These are phyloP conservation scores for Ptychoptera albimana DNA, from an alignment of 2,888 invertebrate genomes.

Conservation along the genomic window DNA sequence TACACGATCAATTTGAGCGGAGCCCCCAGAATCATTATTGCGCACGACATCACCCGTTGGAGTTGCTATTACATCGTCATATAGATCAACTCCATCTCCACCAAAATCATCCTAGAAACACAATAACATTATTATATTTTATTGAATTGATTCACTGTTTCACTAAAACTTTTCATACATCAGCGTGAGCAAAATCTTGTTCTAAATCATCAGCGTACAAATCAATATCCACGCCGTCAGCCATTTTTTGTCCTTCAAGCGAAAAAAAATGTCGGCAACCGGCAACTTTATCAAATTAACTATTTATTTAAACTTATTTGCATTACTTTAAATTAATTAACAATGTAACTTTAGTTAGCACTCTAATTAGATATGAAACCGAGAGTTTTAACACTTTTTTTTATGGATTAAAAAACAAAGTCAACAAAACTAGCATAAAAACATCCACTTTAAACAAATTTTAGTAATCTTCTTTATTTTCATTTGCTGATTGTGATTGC, in stretches of 20 bases:
- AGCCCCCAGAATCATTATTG: constrained; percentile 40
- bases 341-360: too few species aligned
- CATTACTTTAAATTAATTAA: too few species aligned
- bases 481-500: too few species aligned
- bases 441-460: too few species aligned
- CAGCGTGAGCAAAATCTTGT: constrained; percentile 76
- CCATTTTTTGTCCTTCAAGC: constrained; percentile 43
- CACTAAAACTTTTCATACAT: constrained; percentile 16
- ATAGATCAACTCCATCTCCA: constrained; percentile 70
- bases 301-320: too few species aligned
- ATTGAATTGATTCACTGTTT: background rate
- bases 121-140: constrained; percentile 5
- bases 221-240: constrained; percentile 93
- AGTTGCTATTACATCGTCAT: constrained; percentile 87
- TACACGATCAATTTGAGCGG: constrained; percentile 37
- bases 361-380: too few species aligned
- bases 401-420: too few species aligned
- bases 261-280: too few species aligned
- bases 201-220: constrained; percentile 93
- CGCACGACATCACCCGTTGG: constrained; percentile 33
- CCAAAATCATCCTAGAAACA: constrained; percentile 26
- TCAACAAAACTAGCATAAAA: too few species aligned
- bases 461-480: too few species aligned
- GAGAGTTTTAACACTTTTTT: too few species aligned
- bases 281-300: too few species aligned